Base-by-base conservation (phyloP, 2,797 vertebrate species). In the Fringilla coelebs region DNA sequence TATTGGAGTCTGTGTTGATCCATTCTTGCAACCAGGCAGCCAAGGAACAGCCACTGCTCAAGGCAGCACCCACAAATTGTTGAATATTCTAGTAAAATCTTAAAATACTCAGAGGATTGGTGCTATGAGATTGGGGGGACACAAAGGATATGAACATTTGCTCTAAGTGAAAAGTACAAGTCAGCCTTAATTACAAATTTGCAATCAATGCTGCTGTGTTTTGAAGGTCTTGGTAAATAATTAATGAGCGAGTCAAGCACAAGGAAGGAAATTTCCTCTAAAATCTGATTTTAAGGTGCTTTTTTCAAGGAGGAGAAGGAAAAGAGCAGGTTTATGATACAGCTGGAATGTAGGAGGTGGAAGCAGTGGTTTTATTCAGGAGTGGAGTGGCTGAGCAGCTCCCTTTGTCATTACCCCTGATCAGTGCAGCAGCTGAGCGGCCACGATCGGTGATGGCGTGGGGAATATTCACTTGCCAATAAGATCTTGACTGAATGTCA, bases 111-210 rank as follows among this genome's bases (percentile, higher is more conserved):
- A 21, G 9, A 57, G 38, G 46, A 8, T 43, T 3, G 12, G 2
- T 41, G 2, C 15, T 60, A 6, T 20, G 36, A 65, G 60, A 13
- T 5, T 32, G 13, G 20, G 10, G 10, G 16, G 17, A 24, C 26
- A 52, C 5, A 57, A 60, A 84, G 49, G 26, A 15, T 10, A 4
- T 0, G 20, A 58, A 20, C 0, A 2, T 28, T 77, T 90, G 60
- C 60, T 77, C 77, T 4, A 43, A 77, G 78, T 65, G 75, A 46
- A 51, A 91, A 77, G 16, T 16, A 43, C 63, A 57, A 74, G 52
- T 74, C 67, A 58, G 67, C 52, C 49, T 77, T 90, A 92, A 87
- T 85, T 83, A 80, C 61, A 43, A 74, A 65, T 29, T 48, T 83
- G 75, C 6, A 7, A 65, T 94, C 60, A 15, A 65, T 74, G 67